phyloP scores from a whole-genome alignment of 2,797 vertebrate species.

The Pelobates cultripes region DNA sequence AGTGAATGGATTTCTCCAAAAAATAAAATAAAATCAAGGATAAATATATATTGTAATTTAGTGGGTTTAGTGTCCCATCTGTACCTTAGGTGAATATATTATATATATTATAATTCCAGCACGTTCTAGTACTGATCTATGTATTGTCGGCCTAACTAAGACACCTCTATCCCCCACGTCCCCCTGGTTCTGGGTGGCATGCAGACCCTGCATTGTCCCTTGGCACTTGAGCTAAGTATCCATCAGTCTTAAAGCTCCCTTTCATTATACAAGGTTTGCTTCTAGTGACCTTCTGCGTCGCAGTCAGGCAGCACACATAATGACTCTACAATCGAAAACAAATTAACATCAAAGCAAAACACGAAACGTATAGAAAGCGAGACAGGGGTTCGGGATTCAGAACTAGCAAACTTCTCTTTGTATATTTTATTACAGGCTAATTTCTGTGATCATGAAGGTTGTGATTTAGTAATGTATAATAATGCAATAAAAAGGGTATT shows the following conservation, averaged over 20 bases:
- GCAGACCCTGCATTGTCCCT: not conserved
- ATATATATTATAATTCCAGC: too few species aligned
- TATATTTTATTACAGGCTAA: not conserved
- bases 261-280: not conserved
- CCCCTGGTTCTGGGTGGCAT: too few species aligned
- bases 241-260: not conserved
- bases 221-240: not conserved
- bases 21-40: too few species aligned
- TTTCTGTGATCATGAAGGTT: slow-evolving; percentile 4
- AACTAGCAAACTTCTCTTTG: not conserved
- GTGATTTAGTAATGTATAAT: slow-evolving; percentile 23
- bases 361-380: slow-evolving; percentile 5
- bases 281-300: slow-evolving; percentile 1
- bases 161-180: too few species aligned
- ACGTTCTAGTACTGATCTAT: too few species aligned
- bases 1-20: too few species aligned
- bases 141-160: too few species aligned
- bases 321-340: slow-evolving; percentile 24
- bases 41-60: too few species aligned
- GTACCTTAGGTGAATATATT: too few species aligned
- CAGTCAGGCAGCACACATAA: not conserved
- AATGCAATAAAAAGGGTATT: slow-evolving; percentile 18
- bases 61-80: too few species aligned
- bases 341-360: slow-evolving; percentile 37
- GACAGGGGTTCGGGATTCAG: not conserved